Evolutionary conservation across 2,797 vertebrate species (phyloP), one percentile per base, ranked within the genome.

Genomic region (Mycteria americana): DNA sequence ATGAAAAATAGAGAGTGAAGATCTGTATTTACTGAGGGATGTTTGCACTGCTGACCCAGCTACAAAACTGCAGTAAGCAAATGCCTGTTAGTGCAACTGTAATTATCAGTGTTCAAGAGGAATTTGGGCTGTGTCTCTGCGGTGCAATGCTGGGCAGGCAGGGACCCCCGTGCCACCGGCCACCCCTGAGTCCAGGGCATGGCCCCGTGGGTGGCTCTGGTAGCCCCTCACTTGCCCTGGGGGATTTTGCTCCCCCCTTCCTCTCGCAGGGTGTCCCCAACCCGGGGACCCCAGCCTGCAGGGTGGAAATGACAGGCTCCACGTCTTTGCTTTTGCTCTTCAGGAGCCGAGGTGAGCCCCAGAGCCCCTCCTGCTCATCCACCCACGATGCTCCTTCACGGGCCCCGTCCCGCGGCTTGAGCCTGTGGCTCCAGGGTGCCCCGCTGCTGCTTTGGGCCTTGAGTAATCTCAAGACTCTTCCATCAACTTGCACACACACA

Each of bases 221-320:
- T 27, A 43, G 60, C n/a, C 46, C 25, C 39, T 79, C 6, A 10
- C 60, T 65, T 60, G 59, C 75, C 35, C 15, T 10, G 43, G 22
- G 51, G 50, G 31, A 50, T 59, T 59, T 39, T n/a, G 28, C 41
- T 85, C 45, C 53, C 54, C 56, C 18, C 48, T 62, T 43, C 21
- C 18, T 31, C n/a, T 25, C 18, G 31, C 27, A 10, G 37, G 21
- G 41, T 14, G 18, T 43, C 18, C 84, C 33, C 65, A 14, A 23
- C 30, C 28, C 8, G 2, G 27, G 2, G 27, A 11, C 7, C 41
- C 50, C 67, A 21, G 31, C 59, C 59, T 35, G 43, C 33, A 57
- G 51, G 4, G 0, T 3, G 1, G 45, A 6, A 73, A 12, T 9
- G 1, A 22, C 39, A 33, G 35, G 27, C 27, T 46, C 54, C 33